A percentile compares a stretch with the other conserved stretches of the same genome.
Conservation (phyloP, 2,888 invertebrate species). For the Salticus scenicus region DNA sequence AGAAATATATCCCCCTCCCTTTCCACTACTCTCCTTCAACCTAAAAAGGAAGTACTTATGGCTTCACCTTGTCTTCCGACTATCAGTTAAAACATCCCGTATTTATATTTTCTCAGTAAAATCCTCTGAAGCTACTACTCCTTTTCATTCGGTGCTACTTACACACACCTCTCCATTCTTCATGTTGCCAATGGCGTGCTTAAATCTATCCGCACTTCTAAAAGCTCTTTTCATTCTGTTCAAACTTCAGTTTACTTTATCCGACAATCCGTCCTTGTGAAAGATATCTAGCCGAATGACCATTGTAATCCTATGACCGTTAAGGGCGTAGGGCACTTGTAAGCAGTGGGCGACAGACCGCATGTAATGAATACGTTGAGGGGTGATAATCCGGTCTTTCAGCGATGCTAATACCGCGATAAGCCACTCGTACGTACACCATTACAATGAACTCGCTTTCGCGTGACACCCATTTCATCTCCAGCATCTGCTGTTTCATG, state of each 20-base stretch:
- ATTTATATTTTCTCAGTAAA: background rate
- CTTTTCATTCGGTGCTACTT: background rate
- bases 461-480: slow-evolving; percentile 50
- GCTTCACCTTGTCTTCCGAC: background rate
- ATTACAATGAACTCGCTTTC: slow-evolving; percentile 36
- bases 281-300: slow-evolving; percentile 47
- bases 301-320: slow-evolving; percentile 68
- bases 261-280: slow-evolving; percentile 31
- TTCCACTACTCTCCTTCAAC: no score
- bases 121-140: background rate
- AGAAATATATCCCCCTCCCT: no score
- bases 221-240: slow-evolving; percentile 16
- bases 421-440: slow-evolving; percentile 40
- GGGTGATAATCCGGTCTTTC: slow-evolving; percentile 64
- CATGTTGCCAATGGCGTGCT: background rate
- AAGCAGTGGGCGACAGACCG: slow-evolving; percentile 60
- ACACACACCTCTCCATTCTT: slow-evolving; percentile 8
- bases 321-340: slow-evolving; percentile 34
- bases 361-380: slow-evolving; percentile 61
- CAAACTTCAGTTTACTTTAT: slow-evolving; percentile 52
- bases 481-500: slow-evolving; percentile 32
- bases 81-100: slow-evolving; percentile 10
- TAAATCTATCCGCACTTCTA: slow-evolving; percentile 16
- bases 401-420: slow-evolving; percentile 53
- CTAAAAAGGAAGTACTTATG: background rate